Conservation (phyloP, 1,140 invertebrate genomes). For the Maconellicoccus hirsutus region DNA sequence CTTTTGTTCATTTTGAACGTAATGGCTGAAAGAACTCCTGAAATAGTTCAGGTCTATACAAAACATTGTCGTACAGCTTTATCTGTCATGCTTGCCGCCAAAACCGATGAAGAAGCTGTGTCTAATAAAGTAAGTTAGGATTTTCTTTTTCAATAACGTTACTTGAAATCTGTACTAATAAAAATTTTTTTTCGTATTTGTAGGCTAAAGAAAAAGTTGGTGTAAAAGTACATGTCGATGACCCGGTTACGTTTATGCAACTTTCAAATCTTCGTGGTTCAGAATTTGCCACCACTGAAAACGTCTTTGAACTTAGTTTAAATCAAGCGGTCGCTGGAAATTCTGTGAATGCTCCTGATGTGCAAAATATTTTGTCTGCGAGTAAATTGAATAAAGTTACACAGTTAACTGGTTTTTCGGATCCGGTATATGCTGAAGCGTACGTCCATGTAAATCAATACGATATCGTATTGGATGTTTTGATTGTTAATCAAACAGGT, state of each 20-base stretch:
- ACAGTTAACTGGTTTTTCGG: constrained; percentile 98
- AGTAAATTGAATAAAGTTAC: constrained; percentile 77
- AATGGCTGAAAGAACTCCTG: constrained; percentile 57
- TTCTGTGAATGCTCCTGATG: constrained; percentile 22
- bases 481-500: constrained; percentile 96
- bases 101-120: constrained; percentile 57
- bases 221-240: constrained; percentile 67
- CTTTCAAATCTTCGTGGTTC: constrained; percentile 56
- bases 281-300: constrained; percentile 57
- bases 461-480: constrained; percentile 91
- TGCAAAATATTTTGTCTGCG: constrained; percentile 33
- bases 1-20: constrained; percentile 72
- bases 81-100: constrained; percentile 71
- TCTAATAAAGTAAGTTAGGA: constrained; percentile 38
- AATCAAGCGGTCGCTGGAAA: constrained; percentile 73
- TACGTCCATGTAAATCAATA: constrained; percentile 99
- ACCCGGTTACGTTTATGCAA: constrained; percentile 77
- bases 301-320: constrained; percentile 92
- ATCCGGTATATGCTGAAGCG: constrained; percentile 97
- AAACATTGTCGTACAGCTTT: constrained; percentile 67
- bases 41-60: constrained; percentile 65
- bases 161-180: too few relatives aligned
- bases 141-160: background rate
- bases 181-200: constrained; percentile 20
- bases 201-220: constrained; percentile 57